Conservation (phyloP, 2,113 vertebrate species). For the Semnornis frantzii region DNA sequence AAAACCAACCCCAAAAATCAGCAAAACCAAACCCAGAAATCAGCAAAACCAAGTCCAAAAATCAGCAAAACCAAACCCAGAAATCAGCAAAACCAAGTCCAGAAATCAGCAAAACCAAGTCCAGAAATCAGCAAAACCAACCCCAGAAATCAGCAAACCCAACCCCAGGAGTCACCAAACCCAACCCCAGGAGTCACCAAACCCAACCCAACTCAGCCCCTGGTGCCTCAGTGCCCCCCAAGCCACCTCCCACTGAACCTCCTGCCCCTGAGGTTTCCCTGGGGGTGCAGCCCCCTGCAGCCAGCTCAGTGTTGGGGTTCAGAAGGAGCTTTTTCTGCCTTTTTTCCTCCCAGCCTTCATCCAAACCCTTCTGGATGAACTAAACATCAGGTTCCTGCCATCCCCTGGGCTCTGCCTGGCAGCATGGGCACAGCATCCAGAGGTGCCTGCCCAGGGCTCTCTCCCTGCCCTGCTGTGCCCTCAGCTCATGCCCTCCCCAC, state of each 20-base stretch:
- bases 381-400: slow-evolving; percentile 75
- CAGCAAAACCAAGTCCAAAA: background rate
- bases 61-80: background rate
- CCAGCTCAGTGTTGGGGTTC: slow-evolving; percentile 38
- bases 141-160: background rate
- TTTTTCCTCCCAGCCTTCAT: slow-evolving; percentile 36
- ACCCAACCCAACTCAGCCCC: background rate
- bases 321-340: background rate
- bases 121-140: background rate
- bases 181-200: background rate
- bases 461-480: slow-evolving; percentile 77
- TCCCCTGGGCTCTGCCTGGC: slow-evolving; percentile 67
- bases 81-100: too few relatives aligned
- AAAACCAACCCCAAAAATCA: background rate
- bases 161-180: background rate
- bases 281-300: background rate
- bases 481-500: slow-evolving; percentile 64
- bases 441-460: slow-evolving; percentile 77
- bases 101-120: background rate
- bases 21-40: background rate
- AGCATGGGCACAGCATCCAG: slow-evolving; percentile 75
- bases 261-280: slow-evolving; percentile 42
- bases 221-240: too few relatives aligned
- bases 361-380: slow-evolving; percentile 71
- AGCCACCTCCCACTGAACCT: background rate